Evolutionary conservation across 2,113 vertebrate species (phyloP), one percentile per base, ranked within the genome.

Genomic region (Cricetomys ansorgei): DNA sequence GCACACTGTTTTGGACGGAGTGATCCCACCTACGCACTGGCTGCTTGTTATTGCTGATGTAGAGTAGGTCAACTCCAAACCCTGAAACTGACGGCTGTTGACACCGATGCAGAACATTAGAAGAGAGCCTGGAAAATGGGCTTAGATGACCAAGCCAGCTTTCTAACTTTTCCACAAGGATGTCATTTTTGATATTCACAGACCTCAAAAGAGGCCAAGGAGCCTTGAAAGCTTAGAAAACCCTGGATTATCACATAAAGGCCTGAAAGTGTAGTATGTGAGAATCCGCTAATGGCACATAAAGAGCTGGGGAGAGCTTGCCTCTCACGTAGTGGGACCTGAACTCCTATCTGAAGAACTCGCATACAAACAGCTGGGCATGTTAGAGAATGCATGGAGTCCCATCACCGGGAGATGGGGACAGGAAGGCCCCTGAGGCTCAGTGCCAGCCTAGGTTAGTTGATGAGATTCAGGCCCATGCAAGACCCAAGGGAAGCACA

Each of bases 91-190:
- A 65, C 16, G 59, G 59, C 45, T 27, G 5, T 31, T 7, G 72
- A 65, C 40, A 5, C 16, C 0, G 17, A 43, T 2, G 4, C 16
- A 70, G 3, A n/a, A 29, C 13, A 21, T 7, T 2, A 53, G 31
- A 75, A 75, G n/a, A 59, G 9, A 3, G 75, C 55, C 40, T 37
- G 0, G 67, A 85, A 94, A 73, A 55, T 8, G 40, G 34, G 37
- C 15, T 15, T 1, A 53, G 48, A n/a, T 16, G 0, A 21, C 3
- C 3, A 7, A 40, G 15, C 45, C 3, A 21, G 5, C 8, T 2
- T 17, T 17, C 59, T 2, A 1, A 5, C 86, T 37, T 27, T 59
- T 69, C 73, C 3, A 0, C 1, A 1, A 5, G 7, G 55, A 37
- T 23, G 3, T 3, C 21, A 1, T 43, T 73, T n/a, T 19, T 21